Conservation (phyloP, 2,888 invertebrate species). For the Hypomecis punctinalis region DNA sequence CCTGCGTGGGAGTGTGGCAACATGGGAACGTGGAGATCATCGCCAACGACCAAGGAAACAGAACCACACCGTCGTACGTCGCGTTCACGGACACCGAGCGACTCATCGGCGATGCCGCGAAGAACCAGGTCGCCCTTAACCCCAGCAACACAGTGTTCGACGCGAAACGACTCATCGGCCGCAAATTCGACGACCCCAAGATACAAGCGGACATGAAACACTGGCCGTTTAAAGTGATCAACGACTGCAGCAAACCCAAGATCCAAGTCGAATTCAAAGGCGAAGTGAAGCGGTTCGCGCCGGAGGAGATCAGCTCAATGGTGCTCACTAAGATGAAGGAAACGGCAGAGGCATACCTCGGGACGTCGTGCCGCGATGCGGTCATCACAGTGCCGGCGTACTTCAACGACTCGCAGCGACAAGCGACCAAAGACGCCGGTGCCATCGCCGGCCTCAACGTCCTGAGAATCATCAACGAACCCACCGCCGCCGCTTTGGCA, state of each 20-base stretch:
- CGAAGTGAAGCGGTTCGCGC: slow-evolving; percentile 86
- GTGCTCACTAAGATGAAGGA: slow-evolving; percentile 93
- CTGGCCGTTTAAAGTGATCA: slow-evolving; percentile 92
- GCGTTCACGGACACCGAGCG: slow-evolving; percentile 90
- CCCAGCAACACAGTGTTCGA: slow-evolving; percentile 90
- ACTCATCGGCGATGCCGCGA: slow-evolving; percentile 89
- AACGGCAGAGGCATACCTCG: slow-evolving; percentile 90
- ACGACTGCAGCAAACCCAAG: slow-evolving; percentile 87
- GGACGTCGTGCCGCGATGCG: slow-evolving; percentile 57
- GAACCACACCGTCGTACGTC: slow-evolving; percentile 91
- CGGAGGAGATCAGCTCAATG: slow-evolving; percentile 90
- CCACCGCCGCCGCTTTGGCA: slow-evolving; percentile 17
- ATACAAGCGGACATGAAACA: slow-evolving; percentile 92
- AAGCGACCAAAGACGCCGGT: slow-evolving; percentile 15
- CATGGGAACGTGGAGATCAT: slow-evolving; percentile 91
- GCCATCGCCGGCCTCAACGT: slow-evolving; percentile 18
- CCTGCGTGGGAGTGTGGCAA: slow-evolving; percentile 81
- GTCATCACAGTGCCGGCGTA: slow-evolving; percentile 22
- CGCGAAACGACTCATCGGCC: slow-evolving; percentile 92
- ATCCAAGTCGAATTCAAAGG: slow-evolving; percentile 88
- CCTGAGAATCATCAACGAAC: slow-evolving; percentile 17
- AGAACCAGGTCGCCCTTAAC: slow-evolving; percentile 90
- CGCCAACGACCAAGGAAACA: slow-evolving; percentile 88
- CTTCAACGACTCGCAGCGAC: slow-evolving; percentile 19
- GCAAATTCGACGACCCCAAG: slow-evolving; percentile 88